Evolutionary conservation across 2,888 invertebrate species (phyloP).

Genomic region (Tenthredo scrophulariae): DNA sequence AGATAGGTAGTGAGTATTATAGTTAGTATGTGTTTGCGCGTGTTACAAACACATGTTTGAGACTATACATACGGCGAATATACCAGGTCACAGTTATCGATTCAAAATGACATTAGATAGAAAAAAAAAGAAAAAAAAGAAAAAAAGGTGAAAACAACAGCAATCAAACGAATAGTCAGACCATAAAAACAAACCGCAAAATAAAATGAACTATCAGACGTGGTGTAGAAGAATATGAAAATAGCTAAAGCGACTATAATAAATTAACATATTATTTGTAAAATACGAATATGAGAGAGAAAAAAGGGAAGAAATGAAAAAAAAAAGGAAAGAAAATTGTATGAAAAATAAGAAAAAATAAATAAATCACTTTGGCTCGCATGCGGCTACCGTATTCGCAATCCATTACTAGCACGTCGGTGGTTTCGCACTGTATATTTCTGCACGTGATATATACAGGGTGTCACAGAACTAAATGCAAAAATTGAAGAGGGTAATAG

Average conservation of each 20-base stretch:
- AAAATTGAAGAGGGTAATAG: too few species aligned
- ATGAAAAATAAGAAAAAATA: neutral
- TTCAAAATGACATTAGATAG: neutral
- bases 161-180: neutral
- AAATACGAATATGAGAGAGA: neutral
- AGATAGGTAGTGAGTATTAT: neutral
- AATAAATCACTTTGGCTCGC: neutral
- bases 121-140: neutral
- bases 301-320: neutral
- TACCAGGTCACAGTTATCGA: slow-evolving; percentile 11
- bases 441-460: neutral
- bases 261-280: neutral
- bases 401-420: neutral
- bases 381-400: neutral
- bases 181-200: neutral
- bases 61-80: neutral
- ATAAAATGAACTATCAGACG: too few species aligned
- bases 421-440: neutral
- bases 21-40: neutral
- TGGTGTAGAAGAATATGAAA: neutral
- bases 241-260: neutral
- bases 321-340: neutral
- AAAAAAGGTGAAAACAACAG: too few species aligned
- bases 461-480: too few species aligned
- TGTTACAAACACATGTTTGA: neutral